Conservation (phyloP, 2,113 vertebrate species). For the Hymenochirus boettgeri region DNA sequence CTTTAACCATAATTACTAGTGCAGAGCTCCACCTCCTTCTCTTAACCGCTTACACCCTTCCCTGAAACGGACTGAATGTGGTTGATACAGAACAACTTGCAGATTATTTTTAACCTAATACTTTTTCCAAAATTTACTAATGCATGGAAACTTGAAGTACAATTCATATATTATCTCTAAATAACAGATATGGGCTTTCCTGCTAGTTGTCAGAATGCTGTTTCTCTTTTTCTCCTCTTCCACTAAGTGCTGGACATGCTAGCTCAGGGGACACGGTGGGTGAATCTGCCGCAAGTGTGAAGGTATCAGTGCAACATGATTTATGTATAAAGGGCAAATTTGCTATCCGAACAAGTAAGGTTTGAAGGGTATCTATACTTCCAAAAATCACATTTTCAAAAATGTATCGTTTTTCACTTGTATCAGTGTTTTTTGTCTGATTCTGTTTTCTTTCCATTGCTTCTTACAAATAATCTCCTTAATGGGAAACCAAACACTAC, state of each 20-base stretch:
- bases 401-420: neutral
- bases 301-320: slow-evolving; percentile 66
- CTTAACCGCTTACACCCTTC: no score
- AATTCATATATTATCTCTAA: no score
- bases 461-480: no score
- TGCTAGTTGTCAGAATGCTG: neutral
- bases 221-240: slow-evolving; percentile 39
- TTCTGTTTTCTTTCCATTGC: no score
- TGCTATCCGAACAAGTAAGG: neutral
- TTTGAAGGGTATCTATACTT: neutral
- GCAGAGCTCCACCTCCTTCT: no score
- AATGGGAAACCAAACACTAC: no score
- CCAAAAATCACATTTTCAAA: neutral
- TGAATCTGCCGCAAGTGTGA: slow-evolving; percentile 91
- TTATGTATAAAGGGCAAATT: neutral
- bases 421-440: neutral
- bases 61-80: no score
- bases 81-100: no score
- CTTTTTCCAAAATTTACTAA: no score
- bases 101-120: no score
- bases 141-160: no score
- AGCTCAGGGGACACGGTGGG: slow-evolving; percentile 79
- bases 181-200: slow-evolving; percentile 1
- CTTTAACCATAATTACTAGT: no score
- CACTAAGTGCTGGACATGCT: slow-evolving; percentile 12